Conservation (phyloP, 2,113 vertebrate species). For the Menidia beryllina region DNA sequence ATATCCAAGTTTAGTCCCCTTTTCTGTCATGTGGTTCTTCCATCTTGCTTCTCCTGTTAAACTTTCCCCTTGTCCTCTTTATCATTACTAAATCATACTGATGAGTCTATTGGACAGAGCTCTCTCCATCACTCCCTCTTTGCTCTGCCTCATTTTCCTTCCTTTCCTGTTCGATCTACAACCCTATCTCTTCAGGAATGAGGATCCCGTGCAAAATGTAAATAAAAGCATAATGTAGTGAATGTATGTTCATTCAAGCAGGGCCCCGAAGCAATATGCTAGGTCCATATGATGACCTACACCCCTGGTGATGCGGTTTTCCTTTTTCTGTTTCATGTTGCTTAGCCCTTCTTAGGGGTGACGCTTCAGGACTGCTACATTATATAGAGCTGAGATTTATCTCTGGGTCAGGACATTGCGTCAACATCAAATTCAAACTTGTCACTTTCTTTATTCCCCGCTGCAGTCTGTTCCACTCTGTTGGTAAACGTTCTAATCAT, state of each 20-base stretch:
- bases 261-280: neutral
- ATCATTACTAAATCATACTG: slow-evolving; percentile 6
- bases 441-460: neutral
- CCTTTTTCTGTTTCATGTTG: neutral
- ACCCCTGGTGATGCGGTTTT: neutral
- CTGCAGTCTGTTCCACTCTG: neutral
- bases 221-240: neutral
- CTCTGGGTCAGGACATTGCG: neutral
- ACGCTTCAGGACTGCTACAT: neutral
- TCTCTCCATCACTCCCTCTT: neutral
- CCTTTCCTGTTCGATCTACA: no score
- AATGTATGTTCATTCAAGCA: neutral
- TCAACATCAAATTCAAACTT: neutral
- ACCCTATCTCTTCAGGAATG: no score
- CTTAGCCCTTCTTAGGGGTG: neutral
- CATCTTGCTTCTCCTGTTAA: neutral
- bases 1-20: no score
- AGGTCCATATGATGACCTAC: neutral
- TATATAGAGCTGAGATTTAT: neutral
- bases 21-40: no score
- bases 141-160: neutral
- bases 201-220: neutral
- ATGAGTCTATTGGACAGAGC: slow-evolving; percentile 5
- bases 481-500: neutral
- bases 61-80: neutral